Percentiles rank a stretch among this genome's conserved stretches.
Conservation (phyloP, 1,140 invertebrate genomes). For the Triops longicaudatus region DNA sequence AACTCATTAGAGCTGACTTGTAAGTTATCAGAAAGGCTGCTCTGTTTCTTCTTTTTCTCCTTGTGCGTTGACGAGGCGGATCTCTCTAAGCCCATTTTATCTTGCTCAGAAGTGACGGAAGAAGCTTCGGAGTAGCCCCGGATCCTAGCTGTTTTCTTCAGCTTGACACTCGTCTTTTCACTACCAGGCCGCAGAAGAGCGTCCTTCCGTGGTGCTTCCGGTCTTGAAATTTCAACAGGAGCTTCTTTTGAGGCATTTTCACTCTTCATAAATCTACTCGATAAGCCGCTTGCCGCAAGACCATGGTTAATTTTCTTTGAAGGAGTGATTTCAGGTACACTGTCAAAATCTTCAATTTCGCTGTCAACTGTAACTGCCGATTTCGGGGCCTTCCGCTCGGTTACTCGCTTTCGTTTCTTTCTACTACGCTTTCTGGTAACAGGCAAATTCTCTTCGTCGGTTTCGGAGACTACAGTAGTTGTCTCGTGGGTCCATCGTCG, state of each 20-base stretch:
- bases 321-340: not conserved
- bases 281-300: not conserved
- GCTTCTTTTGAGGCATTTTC: not conserved
- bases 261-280: no score
- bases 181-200: not conserved
- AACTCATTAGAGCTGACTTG: not conserved
- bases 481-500: not conserved
- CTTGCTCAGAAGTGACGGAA: not conserved
- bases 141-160: not conserved
- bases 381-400: not conserved
- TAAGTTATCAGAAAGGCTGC: not conserved
- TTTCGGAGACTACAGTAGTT: not conserved
- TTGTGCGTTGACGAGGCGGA: not conserved
- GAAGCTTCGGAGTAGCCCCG: not conserved
- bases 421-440: not conserved
- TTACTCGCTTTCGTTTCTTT: not conserved
- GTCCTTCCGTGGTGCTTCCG: not conserved
- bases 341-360: not conserved
- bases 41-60: not conserved
- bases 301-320: not conserved
- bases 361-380: not conserved
- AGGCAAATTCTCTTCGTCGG: not conserved
- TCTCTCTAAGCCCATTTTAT: not conserved
- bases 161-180: not conserved
- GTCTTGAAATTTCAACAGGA: not conserved